A percentile compares a stretch with the other conserved stretches of the same genome.
These are phyloP conservation scores for Urocynchramus pylzowi DNA, from an alignment of 2,113 vertebrate genomes.

Conservation along the genomic window DNA sequence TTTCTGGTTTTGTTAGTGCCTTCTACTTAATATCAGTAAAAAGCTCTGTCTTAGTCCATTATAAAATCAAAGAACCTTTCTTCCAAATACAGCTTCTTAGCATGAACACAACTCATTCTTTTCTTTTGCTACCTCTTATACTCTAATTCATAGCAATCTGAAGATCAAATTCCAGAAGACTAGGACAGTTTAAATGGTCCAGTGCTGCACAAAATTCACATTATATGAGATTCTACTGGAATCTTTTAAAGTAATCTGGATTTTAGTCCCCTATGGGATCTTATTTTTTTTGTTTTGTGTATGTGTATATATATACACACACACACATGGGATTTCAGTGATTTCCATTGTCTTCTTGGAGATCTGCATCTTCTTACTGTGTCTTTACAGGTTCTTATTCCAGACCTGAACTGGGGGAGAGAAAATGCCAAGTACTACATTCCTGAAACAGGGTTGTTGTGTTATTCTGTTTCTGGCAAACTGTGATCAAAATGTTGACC, in stretches of 20 bases:
- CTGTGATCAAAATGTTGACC: not conserved
- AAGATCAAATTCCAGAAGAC: not conserved
- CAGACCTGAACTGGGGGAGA: not conserved
- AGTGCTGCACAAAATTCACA: not conserved
- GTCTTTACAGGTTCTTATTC: not conserved
- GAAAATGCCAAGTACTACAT: not conserved
- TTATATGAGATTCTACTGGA: not conserved
- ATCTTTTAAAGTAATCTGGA: not conserved
- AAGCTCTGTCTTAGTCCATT: not conserved
- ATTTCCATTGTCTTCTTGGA: not conserved
- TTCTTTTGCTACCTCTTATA: not conserved
- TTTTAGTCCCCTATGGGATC: not conserved
- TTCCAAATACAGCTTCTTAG: not conserved
- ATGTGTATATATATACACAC: fast-evolving
- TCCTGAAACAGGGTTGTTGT: not conserved
- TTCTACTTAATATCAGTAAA: not conserved
- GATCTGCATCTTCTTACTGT: not conserved
- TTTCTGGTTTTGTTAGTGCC: not conserved
- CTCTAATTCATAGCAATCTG: not conserved
- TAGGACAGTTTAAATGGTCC: not conserved
- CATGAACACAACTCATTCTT: not conserved
- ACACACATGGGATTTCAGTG: not conserved
- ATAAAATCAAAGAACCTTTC: not conserved
- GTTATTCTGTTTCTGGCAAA: not conserved
- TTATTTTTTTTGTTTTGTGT: not conserved